phyloP scores from a whole-genome alignment of 2,888 invertebrate genomes.

The Dryobota labecula region DNA sequence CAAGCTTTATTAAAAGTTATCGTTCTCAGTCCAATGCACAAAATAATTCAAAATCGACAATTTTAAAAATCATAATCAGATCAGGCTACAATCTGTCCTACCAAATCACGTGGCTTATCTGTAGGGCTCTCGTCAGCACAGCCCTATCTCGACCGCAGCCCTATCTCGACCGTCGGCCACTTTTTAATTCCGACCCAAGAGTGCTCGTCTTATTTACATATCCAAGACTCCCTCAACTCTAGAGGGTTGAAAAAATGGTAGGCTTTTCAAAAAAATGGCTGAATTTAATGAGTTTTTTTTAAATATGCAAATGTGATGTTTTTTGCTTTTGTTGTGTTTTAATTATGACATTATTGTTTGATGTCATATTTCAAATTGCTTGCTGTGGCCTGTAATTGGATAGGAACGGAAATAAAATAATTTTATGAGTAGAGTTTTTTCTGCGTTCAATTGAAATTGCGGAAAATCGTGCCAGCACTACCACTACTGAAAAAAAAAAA shows the following conservation, averaged over 20 bases:
- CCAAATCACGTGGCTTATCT: slow-evolving; percentile 66
- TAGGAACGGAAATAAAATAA: neutral
- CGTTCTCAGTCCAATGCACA: neutral
- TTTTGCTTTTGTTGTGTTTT: slow-evolving; percentile 28
- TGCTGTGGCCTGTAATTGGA: neutral
- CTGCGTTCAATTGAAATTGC: neutral
- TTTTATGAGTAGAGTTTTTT: neutral
- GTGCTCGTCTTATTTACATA: slow-evolving; percentile 73
- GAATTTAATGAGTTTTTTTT: slow-evolving; percentile 33
- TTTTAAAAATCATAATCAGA: slow-evolving; percentile 21
- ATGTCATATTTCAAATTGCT: slow-evolving; percentile 12
- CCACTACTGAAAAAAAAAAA: neutral
- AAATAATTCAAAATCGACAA: neutral
- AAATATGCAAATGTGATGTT: slow-evolving; percentile 33
- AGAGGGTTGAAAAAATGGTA: slow-evolving; percentile 47
- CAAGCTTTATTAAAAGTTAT: neutral
- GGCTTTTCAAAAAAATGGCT: slow-evolving; percentile 39
- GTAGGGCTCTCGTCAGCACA: slow-evolving; percentile 63
- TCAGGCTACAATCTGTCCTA: slow-evolving; percentile 27
- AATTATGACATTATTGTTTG: slow-evolving; percentile 25
- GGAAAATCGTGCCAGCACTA: neutral
- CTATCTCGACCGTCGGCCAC: slow-evolving; percentile 65
- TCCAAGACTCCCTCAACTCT: slow-evolving; percentile 67
- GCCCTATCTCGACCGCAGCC: slow-evolving; percentile 55
- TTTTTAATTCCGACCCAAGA: slow-evolving; percentile 70